Evolutionary conservation across 1,140 invertebrate species (phyloP).

Genomic region (Papilio polyxenes): DNA sequence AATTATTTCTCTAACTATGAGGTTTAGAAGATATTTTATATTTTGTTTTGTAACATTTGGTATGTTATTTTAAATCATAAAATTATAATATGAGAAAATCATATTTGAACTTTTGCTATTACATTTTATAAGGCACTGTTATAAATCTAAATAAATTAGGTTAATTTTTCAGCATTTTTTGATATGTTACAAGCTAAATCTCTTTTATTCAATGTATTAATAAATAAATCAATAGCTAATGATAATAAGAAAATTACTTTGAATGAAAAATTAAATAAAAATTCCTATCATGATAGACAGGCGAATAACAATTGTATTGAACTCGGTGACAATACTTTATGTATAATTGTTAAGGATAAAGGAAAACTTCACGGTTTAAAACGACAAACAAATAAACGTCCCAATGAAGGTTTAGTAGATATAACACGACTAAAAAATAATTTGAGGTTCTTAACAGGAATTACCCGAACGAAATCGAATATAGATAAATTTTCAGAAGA

Average conservation of each 20-base stretch:
- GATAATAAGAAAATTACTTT: background rate
- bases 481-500: background rate
- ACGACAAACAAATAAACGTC: background rate
- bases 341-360: background rate
- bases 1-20: background rate
- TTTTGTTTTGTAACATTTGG: background rate
- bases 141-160: background rate
- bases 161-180: background rate
- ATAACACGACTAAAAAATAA: background rate
- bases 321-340: background rate
- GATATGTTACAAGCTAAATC: background rate
- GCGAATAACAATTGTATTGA: background rate
- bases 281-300: background rate
- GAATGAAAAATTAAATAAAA: background rate
- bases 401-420: background rate
- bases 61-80: background rate
- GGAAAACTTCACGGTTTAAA: background rate
- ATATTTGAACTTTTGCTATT: background rate
- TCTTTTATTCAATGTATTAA: background rate
- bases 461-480: background rate
- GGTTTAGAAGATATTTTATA: background rate
- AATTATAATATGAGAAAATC: background rate
- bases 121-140: background rate
- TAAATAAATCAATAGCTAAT: background rate
- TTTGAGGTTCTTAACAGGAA: background rate